Percentiles rank a stretch among this genome's conserved stretches.
phyloP scores from a whole-genome alignment of 2,888 invertebrate genomes.

The Asteroscopus sphinx region DNA sequence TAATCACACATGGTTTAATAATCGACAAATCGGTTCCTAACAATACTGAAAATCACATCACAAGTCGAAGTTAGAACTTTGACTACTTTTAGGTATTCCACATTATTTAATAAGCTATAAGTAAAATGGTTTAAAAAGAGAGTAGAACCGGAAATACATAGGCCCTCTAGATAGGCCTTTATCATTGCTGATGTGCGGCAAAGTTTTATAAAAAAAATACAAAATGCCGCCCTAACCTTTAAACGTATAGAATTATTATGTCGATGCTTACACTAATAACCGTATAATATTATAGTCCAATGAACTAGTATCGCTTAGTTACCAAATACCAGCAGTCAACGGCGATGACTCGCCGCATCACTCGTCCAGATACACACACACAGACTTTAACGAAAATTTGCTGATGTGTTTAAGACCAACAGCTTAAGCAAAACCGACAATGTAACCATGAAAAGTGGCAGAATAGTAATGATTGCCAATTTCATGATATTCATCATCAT shows the following conservation, averaged over 20 bases:
- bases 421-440: neutral
- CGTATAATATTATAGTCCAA: slow-evolving; percentile 63
- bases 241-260: slow-evolving; percentile 41
- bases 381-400: too few species aligned
- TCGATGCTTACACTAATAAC: slow-evolving; percentile 47
- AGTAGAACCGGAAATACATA: neutral
- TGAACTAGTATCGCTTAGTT: slow-evolving; percentile 71
- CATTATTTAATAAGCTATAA: too few species aligned
- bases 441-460: too few species aligned
- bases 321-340: slow-evolving; percentile 66
- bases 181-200: too few species aligned
- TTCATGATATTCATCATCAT: too few species aligned
- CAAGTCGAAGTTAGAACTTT: too few species aligned
- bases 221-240: too few species aligned
- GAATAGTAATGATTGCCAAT: too few species aligned
- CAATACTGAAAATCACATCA: neutral
- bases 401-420: neutral
- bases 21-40: slow-evolving; percentile 15
- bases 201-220: too few species aligned
- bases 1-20: neutral
- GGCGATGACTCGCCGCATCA: slow-evolving; percentile 54
- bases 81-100: too few species aligned
- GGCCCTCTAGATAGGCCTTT: slow-evolving; percentile 24
- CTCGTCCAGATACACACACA: slow-evolving; percentile 52
- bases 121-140: neutral